Base-by-base conservation (phyloP, 2,888 invertebrate species). In the Phasia obesa region DNA sequence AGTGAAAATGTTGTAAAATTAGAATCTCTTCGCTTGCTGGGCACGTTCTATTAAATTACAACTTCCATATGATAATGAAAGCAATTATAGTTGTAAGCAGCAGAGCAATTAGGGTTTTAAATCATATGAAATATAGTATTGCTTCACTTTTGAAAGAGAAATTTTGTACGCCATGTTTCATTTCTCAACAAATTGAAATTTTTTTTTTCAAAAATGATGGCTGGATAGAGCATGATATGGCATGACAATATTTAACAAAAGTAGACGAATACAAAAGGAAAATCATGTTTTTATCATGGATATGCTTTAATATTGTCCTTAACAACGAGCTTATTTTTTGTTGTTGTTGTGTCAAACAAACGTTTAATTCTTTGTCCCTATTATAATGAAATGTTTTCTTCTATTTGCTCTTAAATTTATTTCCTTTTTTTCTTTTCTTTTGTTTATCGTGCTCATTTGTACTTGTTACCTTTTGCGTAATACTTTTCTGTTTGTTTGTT, bases 161-260 rank as follows among this genome's bases (percentile, higher is more conserved):
- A 47, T 27, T 27, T 27, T 27, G 27, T 27, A 6, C 27, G 27
- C 27, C n/a, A n/a, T n/a, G n/a, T n/a, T n/a, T n/a, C n/a, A n/a
- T n/a, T n/a, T n/a, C n/a, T n/a, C n/a, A n/a, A n/a, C n/a, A n/a
- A n/a, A n/a, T n/a, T n/a, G n/a, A n/a, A n/a, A n/a, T n/a, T n/a
- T 74, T 81, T 71, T n/a, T 76, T 81, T 73, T 67, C 47, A 49
- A n/a, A 70, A 69, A 74, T 80, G 70, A 80, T 70, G 80, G 42
- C 59, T 62, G 42, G 21, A 35, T 76, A 69, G 44, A 55, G 38
- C 49, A 55, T 75, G 70, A 81, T 70, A 59, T 31, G 38, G 47
- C 53, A 42, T n/a, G n/a, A n/a, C 42, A 73, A 73, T 55, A 64
- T 59, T 65, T 21, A 64, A 17, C 53, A 69, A 25, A 55, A 53